Base-by-base conservation (phyloP, 2,888 invertebrate species). In the Gnatocerus cornutus region DNA sequence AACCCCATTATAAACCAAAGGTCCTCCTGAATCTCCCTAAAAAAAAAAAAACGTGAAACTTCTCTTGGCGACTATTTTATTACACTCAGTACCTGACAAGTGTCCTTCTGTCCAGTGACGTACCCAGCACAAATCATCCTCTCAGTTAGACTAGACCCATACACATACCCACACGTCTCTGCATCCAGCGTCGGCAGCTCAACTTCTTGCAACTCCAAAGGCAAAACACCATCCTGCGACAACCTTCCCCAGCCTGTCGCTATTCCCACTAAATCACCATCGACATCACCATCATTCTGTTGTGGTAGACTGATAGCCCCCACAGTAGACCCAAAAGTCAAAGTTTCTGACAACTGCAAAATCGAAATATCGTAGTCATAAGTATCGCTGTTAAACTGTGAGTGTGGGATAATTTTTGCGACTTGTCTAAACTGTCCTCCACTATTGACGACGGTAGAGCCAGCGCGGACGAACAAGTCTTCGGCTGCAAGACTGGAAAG, bases 21-120 rank as follows among this genome's bases (percentile, higher is more conserved):
- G 87, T 0, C 88, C 88, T 0, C 87, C 87, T 46, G 87, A 87
- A 75, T 87, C 87, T 0, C 87, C 87, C 87, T 87, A 63, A 56
- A 71, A 77, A 55, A 14, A 33, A 61, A 4, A 43, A 14, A 29
- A 5, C 3, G 37, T 13, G 0, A 37, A 56, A 41, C 10, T 3
- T 39, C 13, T 9, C 27, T 12, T n/a, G 5, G 8, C 3, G 3
- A 37, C 3, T n/a, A 56, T 29, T 33, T 45, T 12, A 41, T 41
- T 14, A n/a, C n/a, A n/a, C n/a, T n/a, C n/a, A 69, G 61, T 70
- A 77, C 79, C 72, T 73, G 73, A 59, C 79, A 79, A 14, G 78
- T 74, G 48, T 79, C 79, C 59, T 76, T 78, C 64, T 75, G 76
- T 48, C 76, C 76, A 50, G 73, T 53, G n/a, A 71, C 45, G 56